phyloP scores from a whole-genome alignment of 1,140 invertebrate species.

The Leptestheria dahalacensis region DNA sequence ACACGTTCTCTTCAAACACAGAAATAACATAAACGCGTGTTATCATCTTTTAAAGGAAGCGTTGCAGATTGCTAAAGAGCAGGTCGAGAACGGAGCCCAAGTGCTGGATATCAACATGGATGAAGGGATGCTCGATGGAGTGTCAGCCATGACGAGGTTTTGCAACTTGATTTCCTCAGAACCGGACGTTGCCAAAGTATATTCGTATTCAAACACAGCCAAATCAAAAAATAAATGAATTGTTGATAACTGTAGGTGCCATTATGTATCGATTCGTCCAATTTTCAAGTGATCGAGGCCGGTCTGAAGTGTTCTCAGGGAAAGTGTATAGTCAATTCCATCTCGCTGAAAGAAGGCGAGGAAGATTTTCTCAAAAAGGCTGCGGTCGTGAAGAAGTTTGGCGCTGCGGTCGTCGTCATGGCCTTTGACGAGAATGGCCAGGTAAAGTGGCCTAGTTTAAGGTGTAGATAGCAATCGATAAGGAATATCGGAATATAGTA shows the following conservation, averaged over 20 bases:
- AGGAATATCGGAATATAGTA: conserved; percentile 24
- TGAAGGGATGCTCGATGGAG: conserved; percentile 45
- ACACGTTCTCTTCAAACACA: too few species aligned
- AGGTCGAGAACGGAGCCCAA: conserved; percentile 47
- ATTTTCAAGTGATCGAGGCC: conserved; percentile 37
- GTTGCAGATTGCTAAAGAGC: conserved; percentile 37
- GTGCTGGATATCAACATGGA: conserved; percentile 48
- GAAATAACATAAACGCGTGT: too few species aligned
- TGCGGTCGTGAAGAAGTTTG: conserved; percentile 31
- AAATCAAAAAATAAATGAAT: neutral
- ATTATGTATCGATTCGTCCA: conserved; percentile 43
- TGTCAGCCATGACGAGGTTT: conserved; percentile 40
- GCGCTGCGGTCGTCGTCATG: conserved; percentile 43
- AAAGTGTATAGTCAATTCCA: conserved; percentile 45
- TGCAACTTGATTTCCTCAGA: conserved; percentile 41
- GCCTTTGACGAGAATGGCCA: conserved; percentile 41
- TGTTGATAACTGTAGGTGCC: conserved; percentile 30
- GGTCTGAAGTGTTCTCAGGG: conserved; percentile 43
- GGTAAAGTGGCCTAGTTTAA: conserved; percentile 34
- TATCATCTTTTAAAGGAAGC: too few species aligned
- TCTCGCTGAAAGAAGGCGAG: conserved; percentile 40
- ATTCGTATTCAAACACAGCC: neutral
- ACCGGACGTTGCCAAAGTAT: conserved; percentile 39
- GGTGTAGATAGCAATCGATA: conserved; percentile 33
- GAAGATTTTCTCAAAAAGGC: conserved; percentile 37